Conservation (phyloP, 2,797 vertebrate species). For the Anguilla megastoma region DNA sequence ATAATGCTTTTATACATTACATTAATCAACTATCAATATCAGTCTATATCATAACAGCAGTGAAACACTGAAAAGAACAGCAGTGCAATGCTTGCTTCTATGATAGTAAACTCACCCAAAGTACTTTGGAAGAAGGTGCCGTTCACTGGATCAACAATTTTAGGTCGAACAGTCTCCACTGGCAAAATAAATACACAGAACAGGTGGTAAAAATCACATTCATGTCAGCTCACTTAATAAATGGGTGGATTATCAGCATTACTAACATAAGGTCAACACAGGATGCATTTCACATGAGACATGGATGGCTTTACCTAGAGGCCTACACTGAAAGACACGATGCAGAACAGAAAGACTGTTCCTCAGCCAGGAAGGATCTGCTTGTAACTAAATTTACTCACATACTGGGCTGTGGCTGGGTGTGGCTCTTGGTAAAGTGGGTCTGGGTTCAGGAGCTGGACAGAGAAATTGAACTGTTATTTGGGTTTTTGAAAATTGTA, state of each 20-base stretch:
- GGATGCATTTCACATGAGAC: not conserved
- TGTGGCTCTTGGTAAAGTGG: not conserved
- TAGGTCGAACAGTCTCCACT: conserved; percentile 45
- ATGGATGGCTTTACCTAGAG: not conserved
- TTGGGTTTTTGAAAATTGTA: not conserved
- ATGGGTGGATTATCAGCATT: not conserved
- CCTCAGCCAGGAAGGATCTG: not conserved
- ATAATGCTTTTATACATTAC: too few relatives aligned
- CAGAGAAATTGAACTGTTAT: not conserved
- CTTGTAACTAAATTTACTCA: not conserved
- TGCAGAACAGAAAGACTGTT: not conserved
- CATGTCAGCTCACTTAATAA: not conserved
- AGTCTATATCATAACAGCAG: not conserved
- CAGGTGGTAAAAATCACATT: not conserved
- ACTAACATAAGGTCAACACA: not conserved
- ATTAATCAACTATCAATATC: not conserved
- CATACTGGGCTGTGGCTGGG: not conserved
- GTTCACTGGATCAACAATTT: conserved; percentile 66
- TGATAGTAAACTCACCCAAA: conserved; percentile 57
- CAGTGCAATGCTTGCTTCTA: not conserved
- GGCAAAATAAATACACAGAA: not conserved
- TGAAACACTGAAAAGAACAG: not conserved
- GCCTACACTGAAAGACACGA: not conserved
- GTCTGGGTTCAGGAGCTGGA: not conserved
- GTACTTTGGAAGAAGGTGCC: conserved; percentile 56